Conservation (phyloP, 1,140 invertebrate genomes). For the Drosophila subobscura region DNA sequence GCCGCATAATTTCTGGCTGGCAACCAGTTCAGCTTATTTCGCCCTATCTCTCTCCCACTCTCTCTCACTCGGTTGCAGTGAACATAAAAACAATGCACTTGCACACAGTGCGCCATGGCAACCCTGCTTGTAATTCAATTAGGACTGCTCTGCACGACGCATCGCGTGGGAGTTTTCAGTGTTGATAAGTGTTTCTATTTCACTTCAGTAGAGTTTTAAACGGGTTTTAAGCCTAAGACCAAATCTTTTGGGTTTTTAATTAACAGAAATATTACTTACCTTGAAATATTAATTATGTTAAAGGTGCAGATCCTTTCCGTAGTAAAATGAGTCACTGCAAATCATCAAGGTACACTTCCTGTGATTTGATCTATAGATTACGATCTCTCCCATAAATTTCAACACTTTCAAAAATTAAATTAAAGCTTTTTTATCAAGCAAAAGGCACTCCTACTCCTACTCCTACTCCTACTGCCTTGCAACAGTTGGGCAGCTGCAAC, state of each 20-base stretch:
- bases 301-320: neutral
- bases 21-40: constrained; percentile 17
- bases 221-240: neutral
- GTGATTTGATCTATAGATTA: too few species aligned
- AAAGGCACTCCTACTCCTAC: too few species aligned
- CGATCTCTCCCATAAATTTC: too few species aligned
- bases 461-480: constrained; percentile 5
- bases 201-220: too few species aligned
- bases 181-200: constrained; percentile 4
- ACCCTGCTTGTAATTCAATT: constrained; percentile 4
- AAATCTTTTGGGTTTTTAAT: too few species aligned
- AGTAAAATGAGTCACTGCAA: constrained; percentile 5
- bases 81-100: too few species aligned
- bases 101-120: too few species aligned
- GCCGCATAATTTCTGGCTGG: constrained; percentile 38
- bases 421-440: too few species aligned
- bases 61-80: too few species aligned
- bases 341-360: neutral
- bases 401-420: too few species aligned
- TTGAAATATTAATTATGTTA: neutral
- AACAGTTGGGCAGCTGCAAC: constrained; percentile 29
- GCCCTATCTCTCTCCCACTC: neutral
- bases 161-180: neutral
- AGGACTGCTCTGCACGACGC: constrained; percentile 4
- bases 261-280: neutral